These are phyloP conservation scores for Biston betularia DNA, from an alignment of 2,888 invertebrate species.

Conservation along the genomic window DNA sequence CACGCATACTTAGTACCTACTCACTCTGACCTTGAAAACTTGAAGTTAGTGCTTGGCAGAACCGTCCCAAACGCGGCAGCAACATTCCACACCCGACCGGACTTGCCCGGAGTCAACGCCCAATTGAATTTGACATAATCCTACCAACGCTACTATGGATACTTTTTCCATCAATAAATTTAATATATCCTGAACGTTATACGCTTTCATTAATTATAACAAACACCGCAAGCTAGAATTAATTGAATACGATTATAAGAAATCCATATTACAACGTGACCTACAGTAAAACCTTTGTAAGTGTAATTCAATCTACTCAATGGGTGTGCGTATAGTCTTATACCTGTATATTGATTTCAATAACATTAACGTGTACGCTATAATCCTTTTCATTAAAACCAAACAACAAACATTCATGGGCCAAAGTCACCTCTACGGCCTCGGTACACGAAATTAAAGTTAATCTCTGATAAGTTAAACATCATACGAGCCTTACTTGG, in stretches of 20 bases:
- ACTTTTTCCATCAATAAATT: no score
- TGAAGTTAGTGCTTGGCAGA: no score
- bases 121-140: no score
- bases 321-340: neutral
- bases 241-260: neutral
- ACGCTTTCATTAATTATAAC: neutral
- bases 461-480: slow-evolving; percentile 30
- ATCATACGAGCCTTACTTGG: slow-evolving; percentile 13
- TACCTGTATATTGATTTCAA: slow-evolving; percentile 1
- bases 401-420: slow-evolving; percentile 17
- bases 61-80: no score
- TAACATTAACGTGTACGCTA: neutral
- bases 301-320: slow-evolving; percentile 3
- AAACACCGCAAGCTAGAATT: neutral
- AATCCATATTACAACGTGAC: neutral
- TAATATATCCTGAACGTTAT: no score
- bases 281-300: slow-evolving; percentile 2
- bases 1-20: no score
- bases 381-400: slow-evolving; percentile 22
- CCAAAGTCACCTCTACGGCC: slow-evolving; percentile 16
- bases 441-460: slow-evolving; percentile 29
- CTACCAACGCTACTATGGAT: no score
- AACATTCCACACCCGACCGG: no score
- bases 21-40: no score
- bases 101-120: no score